phyloP scores from a whole-genome alignment of 2,113 vertebrate species.

The Prunella himalayana region DNA sequence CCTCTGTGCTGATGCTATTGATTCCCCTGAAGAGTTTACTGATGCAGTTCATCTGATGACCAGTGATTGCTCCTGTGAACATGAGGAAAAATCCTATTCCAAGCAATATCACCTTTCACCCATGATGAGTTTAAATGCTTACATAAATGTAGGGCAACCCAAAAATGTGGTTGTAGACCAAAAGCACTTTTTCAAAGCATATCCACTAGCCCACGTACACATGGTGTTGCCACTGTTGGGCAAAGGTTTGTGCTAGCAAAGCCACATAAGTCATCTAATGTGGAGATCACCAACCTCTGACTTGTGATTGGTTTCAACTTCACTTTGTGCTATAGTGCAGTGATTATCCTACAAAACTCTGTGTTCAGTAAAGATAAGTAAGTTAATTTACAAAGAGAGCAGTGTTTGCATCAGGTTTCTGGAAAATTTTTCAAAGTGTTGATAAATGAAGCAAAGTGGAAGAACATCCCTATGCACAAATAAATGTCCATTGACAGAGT shows the following conservation, averaged over 20 bases:
- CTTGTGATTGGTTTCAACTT: not conserved
- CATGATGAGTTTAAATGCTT: not conserved
- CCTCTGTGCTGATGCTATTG: not conserved
- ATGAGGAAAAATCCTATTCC: not conserved
- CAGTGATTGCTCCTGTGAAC: not conserved
- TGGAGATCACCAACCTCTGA: not conserved
- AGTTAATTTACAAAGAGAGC: not conserved
- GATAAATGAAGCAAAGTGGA: not conserved
- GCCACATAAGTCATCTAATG: not conserved
- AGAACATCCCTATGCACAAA: not conserved
- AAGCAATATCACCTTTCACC: not conserved
- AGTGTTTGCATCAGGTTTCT: not conserved
- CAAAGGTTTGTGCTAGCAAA: not conserved
- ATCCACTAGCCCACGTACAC: accelerated
- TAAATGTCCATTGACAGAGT: no score
- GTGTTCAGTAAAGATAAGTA: not conserved
- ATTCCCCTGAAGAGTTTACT: not conserved
- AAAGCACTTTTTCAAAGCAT: not conserved
- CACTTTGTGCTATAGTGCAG: not conserved
- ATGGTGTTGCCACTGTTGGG: not conserved
- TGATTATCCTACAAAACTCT: not conserved
- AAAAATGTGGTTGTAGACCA: not conserved
- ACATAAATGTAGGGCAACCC: not conserved
- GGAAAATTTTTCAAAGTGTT: not conserved
- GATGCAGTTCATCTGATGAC: not conserved